Evolutionary conservation across 2,888 invertebrate species (phyloP).

Genomic region (Odontomyia ornata): DNA sequence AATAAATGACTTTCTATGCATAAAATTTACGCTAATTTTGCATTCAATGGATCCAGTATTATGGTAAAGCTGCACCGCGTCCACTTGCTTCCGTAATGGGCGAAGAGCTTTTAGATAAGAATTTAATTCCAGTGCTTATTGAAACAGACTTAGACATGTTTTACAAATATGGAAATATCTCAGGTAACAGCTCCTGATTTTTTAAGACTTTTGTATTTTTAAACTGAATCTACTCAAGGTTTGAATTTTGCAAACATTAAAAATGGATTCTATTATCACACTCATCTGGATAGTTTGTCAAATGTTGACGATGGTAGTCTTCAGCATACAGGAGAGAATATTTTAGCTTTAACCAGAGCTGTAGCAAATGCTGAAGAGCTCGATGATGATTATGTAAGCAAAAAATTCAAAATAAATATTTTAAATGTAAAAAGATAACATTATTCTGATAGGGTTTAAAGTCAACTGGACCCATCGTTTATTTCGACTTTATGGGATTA

Average conservation of each 20-base stretch:
- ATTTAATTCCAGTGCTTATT: constrained; percentile 68
- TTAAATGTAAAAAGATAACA: background rate
- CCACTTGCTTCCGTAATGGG: constrained; percentile 70
- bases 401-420: background rate
- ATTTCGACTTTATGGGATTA: constrained; percentile 77
- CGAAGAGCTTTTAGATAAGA: constrained; percentile 74
- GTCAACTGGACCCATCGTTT: constrained; percentile 63
- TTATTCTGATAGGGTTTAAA: background rate
- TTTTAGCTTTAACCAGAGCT: constrained; percentile 68
- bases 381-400: constrained; percentile 57
- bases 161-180: constrained; percentile 70
- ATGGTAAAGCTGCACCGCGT: constrained; percentile 66
- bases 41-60: constrained; percentile 61
- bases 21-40: too few species aligned
- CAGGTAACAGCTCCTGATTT: constrained; percentile 62
- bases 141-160: constrained; percentile 77
- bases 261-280: constrained; percentile 82
- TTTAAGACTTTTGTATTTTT: too few species aligned
- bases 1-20: background rate
- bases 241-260: constrained; percentile 80
- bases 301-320: constrained; percentile 74
- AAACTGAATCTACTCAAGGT: constrained; percentile 60
- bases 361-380: constrained; percentile 64
- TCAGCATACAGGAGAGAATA: constrained; percentile 78
- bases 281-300: constrained; percentile 72